Percentiles rank a stretch among this genome's conserved stretches.
These are phyloP conservation scores for Agapornis roseicollis DNA, from an alignment of 2,113 vertebrate species.

Conservation along the genomic window DNA sequence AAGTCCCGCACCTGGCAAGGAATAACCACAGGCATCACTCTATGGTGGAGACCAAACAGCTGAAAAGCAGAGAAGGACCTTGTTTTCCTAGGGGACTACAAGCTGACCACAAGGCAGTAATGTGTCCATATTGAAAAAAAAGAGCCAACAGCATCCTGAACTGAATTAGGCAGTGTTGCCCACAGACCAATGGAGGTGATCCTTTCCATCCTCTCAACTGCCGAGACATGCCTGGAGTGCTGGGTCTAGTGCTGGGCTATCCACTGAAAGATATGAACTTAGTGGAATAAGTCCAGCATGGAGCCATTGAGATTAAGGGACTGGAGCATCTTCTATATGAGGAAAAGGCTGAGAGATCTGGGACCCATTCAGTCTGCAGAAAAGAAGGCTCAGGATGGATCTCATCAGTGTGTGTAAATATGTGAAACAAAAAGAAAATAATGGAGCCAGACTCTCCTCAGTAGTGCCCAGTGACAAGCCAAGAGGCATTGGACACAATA, in stretches of 20 bases:
- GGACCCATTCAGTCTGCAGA: not conserved
- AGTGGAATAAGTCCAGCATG: not conserved
- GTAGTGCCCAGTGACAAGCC: not conserved
- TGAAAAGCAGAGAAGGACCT: not conserved
- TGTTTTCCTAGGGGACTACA: not conserved
- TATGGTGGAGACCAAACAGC: not conserved
- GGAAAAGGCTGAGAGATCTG: not conserved
- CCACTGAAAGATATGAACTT: not conserved
- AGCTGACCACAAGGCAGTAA: not conserved
- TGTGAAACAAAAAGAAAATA: rapidly evolving
- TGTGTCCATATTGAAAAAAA: not conserved
- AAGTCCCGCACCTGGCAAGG: not conserved
- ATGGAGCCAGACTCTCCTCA: not conserved
- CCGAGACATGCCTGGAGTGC: not conserved
- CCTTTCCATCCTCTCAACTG: not conserved
- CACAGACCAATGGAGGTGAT: rapidly evolving
- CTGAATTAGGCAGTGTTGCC: not conserved
- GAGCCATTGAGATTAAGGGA: not conserved
- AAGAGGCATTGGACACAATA: not conserved
- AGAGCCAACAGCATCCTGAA: not conserved
- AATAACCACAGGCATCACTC: not conserved
- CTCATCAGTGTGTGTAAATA: not conserved
- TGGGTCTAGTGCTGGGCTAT: not conserved
- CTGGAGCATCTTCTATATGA: not conserved
- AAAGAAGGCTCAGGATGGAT: not conserved